Conservation (phyloP, 2,113 vertebrate genomes). For the Xenopus tropicalis region UCB_Xtro_10.0 CM004447.2:46161501-46162000, state of each 20-base stretch:
- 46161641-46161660: not conserved
- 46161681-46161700: not conserved
- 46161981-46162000: no score
- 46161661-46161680: not conserved
- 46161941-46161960: no score
- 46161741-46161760: not conserved
- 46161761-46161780: not conserved
- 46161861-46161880: no score
- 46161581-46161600: not conserved
- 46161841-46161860: no score
- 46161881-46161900: no score
- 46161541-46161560: not conserved
- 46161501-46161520: not conserved
- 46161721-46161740: not conserved
- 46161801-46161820: not conserved
- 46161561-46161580: not conserved
- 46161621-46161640: not conserved
- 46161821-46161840: no score
- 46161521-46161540: not conserved
- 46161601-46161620: not conserved
- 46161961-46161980: no score
- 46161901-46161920: no score
- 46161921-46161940: no score
- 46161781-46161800: not conserved
- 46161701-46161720: not conserved